Base-by-base conservation (phyloP, 2,797 vertebrate species). In the Botia almorhae region DNA sequence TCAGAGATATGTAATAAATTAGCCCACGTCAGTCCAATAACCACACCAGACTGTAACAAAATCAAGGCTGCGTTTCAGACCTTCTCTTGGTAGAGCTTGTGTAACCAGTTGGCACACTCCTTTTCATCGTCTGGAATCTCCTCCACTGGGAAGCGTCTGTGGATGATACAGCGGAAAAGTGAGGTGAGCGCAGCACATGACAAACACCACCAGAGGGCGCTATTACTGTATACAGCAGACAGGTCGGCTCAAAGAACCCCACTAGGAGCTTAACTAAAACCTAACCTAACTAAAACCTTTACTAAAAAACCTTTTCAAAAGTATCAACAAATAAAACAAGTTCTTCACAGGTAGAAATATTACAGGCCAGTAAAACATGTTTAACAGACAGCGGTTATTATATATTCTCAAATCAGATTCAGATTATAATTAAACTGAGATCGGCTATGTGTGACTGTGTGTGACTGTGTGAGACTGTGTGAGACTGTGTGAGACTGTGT, bases 1-100 rank as follows among this genome's bases (percentile, higher is more conserved):
- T 12, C 58, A 51, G 33, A 84, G 4, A 74, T 1, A 21, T n/a
- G 58, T 23, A 21, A 36, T 60, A 29, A 29, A 29, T 29, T 29
- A 29, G 13, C 13, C 3, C 14, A 26, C 21, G 4, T 39, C 14
- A 46, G 11, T 23, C 39, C 39, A 8, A 43, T 8, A 43, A 43
- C 10, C 39, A 43, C 39, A 43, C 39, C 39, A 43, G 39, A 43
- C 39, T 10, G 39, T 8, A 43, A 8, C 39, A 43, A 43, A 10
- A 8, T 43, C 7, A 8, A 8, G 39, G 10, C 12, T 19, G 21
- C 2, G 36, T 29, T 55, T 61, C 58, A 78, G 92, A 99, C 98
- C 95, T 99, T 99, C 88, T 99, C 97, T 90, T 97, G 97, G 89
- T 99, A 99, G 83, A 99, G 95, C 84, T 95, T 98, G 88, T 99